These are phyloP conservation scores for Ceratina japonica DNA, from an alignment of 1,140 invertebrate genomes.

Conservation along the genomic window DNA sequence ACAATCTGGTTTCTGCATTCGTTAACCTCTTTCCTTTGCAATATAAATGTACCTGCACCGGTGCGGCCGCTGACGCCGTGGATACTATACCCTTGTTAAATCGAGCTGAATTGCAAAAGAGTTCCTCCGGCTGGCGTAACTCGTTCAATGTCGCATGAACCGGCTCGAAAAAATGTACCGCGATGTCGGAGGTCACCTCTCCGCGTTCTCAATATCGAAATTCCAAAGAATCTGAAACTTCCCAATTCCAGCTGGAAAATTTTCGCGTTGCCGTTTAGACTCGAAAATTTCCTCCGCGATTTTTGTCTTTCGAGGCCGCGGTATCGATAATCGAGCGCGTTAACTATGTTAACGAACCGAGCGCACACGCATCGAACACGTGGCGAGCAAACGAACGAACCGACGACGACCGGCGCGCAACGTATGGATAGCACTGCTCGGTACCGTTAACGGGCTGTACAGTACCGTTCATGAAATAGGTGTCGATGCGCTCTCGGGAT, in stretches of 20 bases:
- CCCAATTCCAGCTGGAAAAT: not conserved
- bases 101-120: slow-evolving; percentile 21
- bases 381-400: slow-evolving; percentile 25
- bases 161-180: not conserved
- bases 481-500: slow-evolving; percentile 8
- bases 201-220: too few species aligned
- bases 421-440: slow-evolving; percentile 49
- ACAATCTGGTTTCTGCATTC: not conserved
- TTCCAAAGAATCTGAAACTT: not conserved
- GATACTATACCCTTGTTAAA: not conserved
- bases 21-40: slow-evolving; percentile 18
- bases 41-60: not conserved
- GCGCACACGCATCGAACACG: slow-evolving; percentile 46
- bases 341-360: slow-evolving; percentile 55
- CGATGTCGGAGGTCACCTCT: not conserved
- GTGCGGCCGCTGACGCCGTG: too few species aligned
- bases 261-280: not conserved
- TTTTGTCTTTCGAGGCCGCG: not conserved
- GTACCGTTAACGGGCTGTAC: slow-evolving; percentile 50
- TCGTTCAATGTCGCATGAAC: slow-evolving; percentile 1
- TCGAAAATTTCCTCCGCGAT: too few species aligned
- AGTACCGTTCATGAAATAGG: slow-evolving; percentile 39
- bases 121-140: not conserved
- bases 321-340: slow-evolving; percentile 45
- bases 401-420: not conserved